phyloP scores from a whole-genome alignment of 2,888 invertebrate genomes.

The Lordiphosa fenestrarum region DNA sequence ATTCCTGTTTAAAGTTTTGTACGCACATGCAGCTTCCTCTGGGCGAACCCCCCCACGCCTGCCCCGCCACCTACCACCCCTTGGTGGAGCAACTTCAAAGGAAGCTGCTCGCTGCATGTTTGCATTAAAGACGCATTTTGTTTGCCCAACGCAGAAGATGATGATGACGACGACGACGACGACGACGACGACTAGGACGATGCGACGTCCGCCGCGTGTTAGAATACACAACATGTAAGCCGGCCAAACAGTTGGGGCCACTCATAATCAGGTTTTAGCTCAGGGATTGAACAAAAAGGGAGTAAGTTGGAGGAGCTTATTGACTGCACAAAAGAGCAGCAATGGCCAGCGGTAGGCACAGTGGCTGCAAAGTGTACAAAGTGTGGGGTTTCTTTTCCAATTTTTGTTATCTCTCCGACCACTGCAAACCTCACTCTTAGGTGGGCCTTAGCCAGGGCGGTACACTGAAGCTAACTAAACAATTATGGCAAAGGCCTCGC shows the following conservation, averaged over 20 bases:
- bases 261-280: constrained; percentile 72
- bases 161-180: constrained; percentile 28
- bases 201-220: constrained; percentile 62
- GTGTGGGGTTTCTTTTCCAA: constrained; percentile 3
- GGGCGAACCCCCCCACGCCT: neutral
- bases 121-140: constrained; percentile 73
- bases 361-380: constrained; percentile 17
- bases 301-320: constrained; percentile 46
- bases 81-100: constrained; percentile 55
- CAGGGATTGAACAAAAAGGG: constrained; percentile 46
- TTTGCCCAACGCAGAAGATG: constrained; percentile 52
- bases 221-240: constrained; percentile 69
- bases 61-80: no score
- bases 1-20: constrained; percentile 75
- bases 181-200: constrained; percentile 25
- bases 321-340: constrained; percentile 59
- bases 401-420: neutral
- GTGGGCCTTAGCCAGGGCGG: constrained; percentile 64
- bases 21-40: constrained; percentile 67
- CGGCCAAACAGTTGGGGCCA: constrained; percentile 64
- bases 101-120: constrained; percentile 74
- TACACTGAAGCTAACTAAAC: constrained; percentile 62
- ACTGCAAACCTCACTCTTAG: constrained; percentile 35
- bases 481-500: constrained; percentile 66
- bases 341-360: neutral